Evolutionary conservation across 2,888 invertebrate genomes (phyloP), one percentile per base, ranked within the genome.

Genomic region (Dryadula phaetusa): DNA sequence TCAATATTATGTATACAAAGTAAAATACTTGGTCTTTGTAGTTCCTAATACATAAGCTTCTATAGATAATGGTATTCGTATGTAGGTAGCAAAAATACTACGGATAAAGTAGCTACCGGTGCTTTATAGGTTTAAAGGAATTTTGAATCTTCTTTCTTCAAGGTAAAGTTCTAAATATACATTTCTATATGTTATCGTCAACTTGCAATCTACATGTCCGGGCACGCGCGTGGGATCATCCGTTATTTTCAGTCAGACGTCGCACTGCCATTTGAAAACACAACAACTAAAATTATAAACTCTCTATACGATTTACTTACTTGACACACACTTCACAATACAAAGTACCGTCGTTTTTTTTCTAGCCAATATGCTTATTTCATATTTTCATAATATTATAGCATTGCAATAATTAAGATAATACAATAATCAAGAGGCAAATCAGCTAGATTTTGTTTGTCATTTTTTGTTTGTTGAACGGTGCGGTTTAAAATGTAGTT

Each of bases 221-320:
- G 72, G 74, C 76, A 76, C 71, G 72, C 71, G 72, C 82, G 84
- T 84, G 84, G 84, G 83, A 79, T 81, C 76, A 73, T 71, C 82
- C 79, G 82, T 82, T 82, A 82, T 66, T 69, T 67, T 67, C 67
- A 67, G 64, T 54, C 40, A 64, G 53, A 63, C 61, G 54, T 66
- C 52, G 52, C 37, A 68, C 60, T 67, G 63, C 42, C 62, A 63
- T 70, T 65, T 70, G 47, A 46, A 20, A 40, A 40, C 8, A 54
- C 44, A 52, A 28, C 67, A 14, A 56, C 42, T 32, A 14, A 49
- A 69, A 12, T 40, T 10, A 22, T 22, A 2, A 22, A n/a, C 6
- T 40, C 20, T 3, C 14, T 1, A 40, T 40, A 3, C 34, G 4
- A 2, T 18, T 16, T 18, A 34, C 37, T 56, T 56, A n/a, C n/a